Evolutionary conservation across 2,113 vertebrate genomes (phyloP).

Genomic region (Fukomys damarensis): DNA sequence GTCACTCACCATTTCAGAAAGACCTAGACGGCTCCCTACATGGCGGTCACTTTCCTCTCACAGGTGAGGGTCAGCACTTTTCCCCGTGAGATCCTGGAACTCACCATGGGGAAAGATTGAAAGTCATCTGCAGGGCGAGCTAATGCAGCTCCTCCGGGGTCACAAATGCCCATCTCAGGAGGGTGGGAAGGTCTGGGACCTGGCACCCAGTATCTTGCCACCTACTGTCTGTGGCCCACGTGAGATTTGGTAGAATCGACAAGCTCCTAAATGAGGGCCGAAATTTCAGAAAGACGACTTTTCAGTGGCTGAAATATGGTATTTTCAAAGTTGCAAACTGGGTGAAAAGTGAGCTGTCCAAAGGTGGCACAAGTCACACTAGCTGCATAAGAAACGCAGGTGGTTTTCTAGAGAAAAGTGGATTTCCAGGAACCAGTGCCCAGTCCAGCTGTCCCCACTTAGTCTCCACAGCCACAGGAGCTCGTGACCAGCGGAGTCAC

Average conservation of each 20-base stretch:
- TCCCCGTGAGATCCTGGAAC: neutral
- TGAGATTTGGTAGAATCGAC: neutral
- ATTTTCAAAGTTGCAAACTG: conserved; percentile 7
- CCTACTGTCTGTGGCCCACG: neutral
- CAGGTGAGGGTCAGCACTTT: neutral
- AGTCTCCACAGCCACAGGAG: neutral
- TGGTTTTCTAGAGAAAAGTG: neutral
- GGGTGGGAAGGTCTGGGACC: neutral
- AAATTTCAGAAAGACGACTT: neutral
- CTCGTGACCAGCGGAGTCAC: neutral
- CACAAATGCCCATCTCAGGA: neutral
- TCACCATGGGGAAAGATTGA: neutral
- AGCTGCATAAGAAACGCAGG: neutral
- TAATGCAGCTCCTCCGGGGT: neutral
- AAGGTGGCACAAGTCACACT: neutral
- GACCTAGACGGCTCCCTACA: neutral
- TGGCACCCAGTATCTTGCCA: neutral
- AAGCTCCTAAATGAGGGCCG: neutral
- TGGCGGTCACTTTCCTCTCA: neutral
- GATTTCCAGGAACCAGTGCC: neutral
- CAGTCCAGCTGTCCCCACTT: neutral
- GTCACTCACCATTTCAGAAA: neutral
- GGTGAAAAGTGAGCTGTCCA: neutral
- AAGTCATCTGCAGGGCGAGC: neutral
- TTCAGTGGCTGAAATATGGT: neutral